Evolutionary conservation across 2,797 vertebrate genomes (phyloP).

Genomic region (Nyctalus aviator): DNA sequence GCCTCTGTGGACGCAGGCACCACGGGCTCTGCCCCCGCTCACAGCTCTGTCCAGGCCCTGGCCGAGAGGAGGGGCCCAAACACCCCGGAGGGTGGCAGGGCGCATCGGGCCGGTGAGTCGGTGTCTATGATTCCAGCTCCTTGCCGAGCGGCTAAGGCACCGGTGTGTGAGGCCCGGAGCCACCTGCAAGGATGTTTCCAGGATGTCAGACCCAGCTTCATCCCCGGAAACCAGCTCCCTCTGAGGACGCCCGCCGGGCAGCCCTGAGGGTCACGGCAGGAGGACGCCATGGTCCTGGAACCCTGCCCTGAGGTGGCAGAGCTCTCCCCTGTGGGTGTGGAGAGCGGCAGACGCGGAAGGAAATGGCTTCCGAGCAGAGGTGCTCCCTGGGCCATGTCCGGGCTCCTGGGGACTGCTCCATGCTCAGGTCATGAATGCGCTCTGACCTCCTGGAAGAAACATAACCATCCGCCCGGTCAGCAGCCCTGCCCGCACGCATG

Average conservation of each 20-base stretch:
- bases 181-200: too few species aligned
- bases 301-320: not conserved
- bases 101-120: fast-evolving
- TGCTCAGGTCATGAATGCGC: too few species aligned
- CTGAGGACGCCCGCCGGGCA: fast-evolving
- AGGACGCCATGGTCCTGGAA: fast-evolving
- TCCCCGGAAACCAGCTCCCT: not conserved
- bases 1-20: fast-evolving
- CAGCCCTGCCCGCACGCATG: not conserved
- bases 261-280: fast-evolving
- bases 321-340: fast-evolving
- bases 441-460: not conserved
- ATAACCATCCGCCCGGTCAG: fast-evolving
- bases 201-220: not conserved
- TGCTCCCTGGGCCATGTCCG: not conserved
- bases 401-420: too few species aligned
- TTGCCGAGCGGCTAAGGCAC: not conserved
- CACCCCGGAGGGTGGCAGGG: fast-evolving
- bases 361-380: not conserved
- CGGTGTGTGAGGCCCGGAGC: not conserved
- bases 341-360: not conserved
- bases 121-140: fast-evolving
- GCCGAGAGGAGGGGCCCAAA: not conserved
- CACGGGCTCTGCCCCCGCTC: fast-evolving
- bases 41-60: fast-evolving